Conservation (phyloP, 1,140 invertebrate genomes). For the Drosophila navojoa region DNA sequence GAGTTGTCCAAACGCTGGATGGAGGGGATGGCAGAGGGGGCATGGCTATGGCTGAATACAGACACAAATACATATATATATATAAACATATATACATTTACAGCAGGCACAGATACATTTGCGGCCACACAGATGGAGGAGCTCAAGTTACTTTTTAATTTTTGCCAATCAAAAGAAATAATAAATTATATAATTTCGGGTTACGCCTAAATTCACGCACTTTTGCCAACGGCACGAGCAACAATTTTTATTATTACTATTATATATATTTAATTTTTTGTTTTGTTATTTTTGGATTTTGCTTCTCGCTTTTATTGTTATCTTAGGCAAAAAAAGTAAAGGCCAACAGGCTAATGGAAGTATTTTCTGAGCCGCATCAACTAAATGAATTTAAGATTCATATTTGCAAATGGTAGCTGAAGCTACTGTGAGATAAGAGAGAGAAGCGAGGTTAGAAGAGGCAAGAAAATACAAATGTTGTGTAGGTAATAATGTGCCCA, state of each 20-base stretch:
- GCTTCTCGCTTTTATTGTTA: neutral
- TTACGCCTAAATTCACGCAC: slow-evolving; percentile 75
- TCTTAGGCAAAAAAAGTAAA: too few species aligned
- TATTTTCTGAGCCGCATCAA: neutral
- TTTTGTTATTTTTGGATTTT: neutral
- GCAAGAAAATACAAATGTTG: too few species aligned
- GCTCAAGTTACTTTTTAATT: slow-evolving; percentile 70
- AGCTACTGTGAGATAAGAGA: neutral
- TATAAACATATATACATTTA: slow-evolving; percentile 10
- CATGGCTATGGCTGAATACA: neutral
- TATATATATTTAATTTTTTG: neutral
- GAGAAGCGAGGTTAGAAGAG: too few species aligned
- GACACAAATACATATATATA: neutral
- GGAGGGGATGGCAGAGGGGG: too few species aligned
- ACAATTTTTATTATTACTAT: slow-evolving; percentile 4
- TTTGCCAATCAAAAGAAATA: slow-evolving; percentile 79
- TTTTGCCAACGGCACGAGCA: slow-evolving; percentile 50
- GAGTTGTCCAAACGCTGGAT: slow-evolving; percentile 50
- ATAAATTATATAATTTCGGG: slow-evolving; percentile 77
- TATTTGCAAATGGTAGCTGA: neutral
- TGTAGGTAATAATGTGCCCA: too few species aligned
- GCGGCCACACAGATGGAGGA: neutral
- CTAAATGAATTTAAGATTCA: neutral
- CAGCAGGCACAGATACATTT: slow-evolving; percentile 13
- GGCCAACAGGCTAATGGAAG: slow-evolving; percentile 9